Evolutionary conservation across 2,797 vertebrate genomes (phyloP), one percentile per base, ranked within the genome.

Genomic region (Falco concolor): DNA sequence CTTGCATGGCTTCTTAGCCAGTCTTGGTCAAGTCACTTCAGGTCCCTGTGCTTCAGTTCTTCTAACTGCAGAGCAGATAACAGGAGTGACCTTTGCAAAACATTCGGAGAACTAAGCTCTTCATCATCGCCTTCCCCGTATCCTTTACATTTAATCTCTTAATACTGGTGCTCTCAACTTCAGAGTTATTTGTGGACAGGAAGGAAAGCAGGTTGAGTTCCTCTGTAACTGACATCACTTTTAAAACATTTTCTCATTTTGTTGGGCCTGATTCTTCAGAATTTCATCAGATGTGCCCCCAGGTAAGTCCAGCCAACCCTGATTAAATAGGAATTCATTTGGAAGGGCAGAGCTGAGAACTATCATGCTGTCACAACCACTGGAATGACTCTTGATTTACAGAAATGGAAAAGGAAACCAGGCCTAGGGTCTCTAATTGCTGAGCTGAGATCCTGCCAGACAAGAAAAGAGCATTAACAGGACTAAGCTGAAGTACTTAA

Each of bases 141-240:
- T 73, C 52, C 60, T 95, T 94, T 90, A 87, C 47, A 60, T 90
- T 63, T 89, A 63, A 93, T 86, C 85, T 88, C 61, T 91, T 86
- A 61, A 91, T 54, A 65, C 4, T 18, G 42, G 47, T 54, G 36
- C 56, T 79, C 53, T 82, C 67, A 87, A 24, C 78, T 95, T 92
- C 52, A 60, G 69, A 84, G 77, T 61, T 90, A 95, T 82, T 79
- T 84, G 77, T 36, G 40, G 84, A 61, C 54, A 90, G 77, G 81
- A 95, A 82, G 47, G 67, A 63, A 84, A 94, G 40, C 22, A 90
- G 44, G 40, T 3, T 65, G 47, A 82, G 80, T 5, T 84, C 44
- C 63, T 68, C 74, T 47, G 8, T 68, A 65, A 84, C 50, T 45
- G 56, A 90, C 74, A 36, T 49, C 10, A 36, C 54, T 69, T 82